Percentiles rank a stretch among this genome's conserved stretches.
phyloP scores from a whole-genome alignment of 2,797 vertebrate species.

The Enteromius anoplus region DNA sequence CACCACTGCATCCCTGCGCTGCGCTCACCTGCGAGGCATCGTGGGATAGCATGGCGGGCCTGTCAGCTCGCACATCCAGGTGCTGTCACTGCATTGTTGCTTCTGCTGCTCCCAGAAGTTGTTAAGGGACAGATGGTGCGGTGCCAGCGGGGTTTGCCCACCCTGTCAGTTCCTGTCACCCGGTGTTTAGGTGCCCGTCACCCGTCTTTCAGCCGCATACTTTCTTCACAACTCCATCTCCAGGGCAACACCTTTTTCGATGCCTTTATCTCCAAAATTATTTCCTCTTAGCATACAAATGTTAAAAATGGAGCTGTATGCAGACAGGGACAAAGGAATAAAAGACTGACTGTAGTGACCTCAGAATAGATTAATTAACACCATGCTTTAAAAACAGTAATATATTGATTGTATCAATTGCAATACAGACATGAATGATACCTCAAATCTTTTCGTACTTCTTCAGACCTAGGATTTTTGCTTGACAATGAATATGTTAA shows the following conservation, averaged over 20 bases:
- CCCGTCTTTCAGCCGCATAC: not conserved
- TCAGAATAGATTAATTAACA: not conserved
- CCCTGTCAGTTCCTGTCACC: conserved; percentile 61
- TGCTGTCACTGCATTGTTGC: conserved; percentile 61
- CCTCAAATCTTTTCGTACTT: not conserved
- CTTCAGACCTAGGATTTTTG: not conserved
- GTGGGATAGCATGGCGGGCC: conserved; percentile 25
- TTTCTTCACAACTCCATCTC: not conserved
- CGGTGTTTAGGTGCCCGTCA: conserved; percentile 1
- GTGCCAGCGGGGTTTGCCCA: conserved; percentile 59
- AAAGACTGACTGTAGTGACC: not conserved
- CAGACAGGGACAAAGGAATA: not conserved
- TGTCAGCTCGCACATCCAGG: conserved; percentile 63
- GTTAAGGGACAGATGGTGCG: conserved; percentile 67
- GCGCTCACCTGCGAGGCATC: conserved; percentile 10
- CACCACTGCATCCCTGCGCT: conserved; percentile 40
- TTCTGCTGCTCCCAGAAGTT: conserved; percentile 60
- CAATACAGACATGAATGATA: not conserved
- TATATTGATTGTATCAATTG: not conserved
- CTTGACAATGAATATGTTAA: not conserved
- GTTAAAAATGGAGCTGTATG: not conserved
- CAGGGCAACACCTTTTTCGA: not conserved
- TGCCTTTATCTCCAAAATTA: conserved; percentile 1
- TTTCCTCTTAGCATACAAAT: not conserved
- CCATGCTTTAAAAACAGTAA: not conserved